Evolutionary conservation across 2,113 vertebrate species (phyloP), one percentile per base, ranked within the genome.

Genomic region (Aspidoscelis tigris): DNA sequence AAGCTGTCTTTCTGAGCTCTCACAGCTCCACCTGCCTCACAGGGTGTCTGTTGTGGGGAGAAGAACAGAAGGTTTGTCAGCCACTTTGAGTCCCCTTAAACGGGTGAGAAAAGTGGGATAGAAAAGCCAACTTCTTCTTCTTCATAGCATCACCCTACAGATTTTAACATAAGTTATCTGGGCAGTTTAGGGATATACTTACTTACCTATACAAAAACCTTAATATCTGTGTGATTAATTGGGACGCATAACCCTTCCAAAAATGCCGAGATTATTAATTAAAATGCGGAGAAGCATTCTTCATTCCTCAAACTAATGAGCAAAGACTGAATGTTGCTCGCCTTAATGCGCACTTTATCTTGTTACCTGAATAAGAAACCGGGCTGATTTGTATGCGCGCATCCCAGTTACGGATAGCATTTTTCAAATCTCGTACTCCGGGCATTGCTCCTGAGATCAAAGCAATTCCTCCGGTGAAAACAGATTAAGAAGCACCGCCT

Each of bases 391-490:
- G 33, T 41, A 11, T 47, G 55, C n/a, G 55, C n/a, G 79, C 84
- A 78, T n/a, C 39, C 82, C 1, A 3, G 53, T 68, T n/a, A 39
- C 4, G 14, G 44, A 33, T 7, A 33, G 44, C 83, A 75, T 78
- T 75, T 86, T 55, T 2, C 82, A 76, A 88, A 92, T 39, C n/a
- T 39, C 3, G 1, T 58, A 88, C 87, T 93, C 43, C 22, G 78
- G n/a, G 8, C 5, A 24, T 80, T 70, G 39, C 78, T 80, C 18
- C n/a, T 10, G 69, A 72, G 50, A 81, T 72, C 18, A 58, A 8
- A 43, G 80, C 21, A 18, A 43, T 55, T 55, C 20, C 68, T 81
- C 26, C 41, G 50, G 20, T 72, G 80, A 70, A 72, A 81, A 81
- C 50, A 81, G 39, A 71, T 21, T 55, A 33, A n/a, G 33, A 72